Evolutionary conservation across 2,797 vertebrate species (phyloP), one percentile per base, ranked within the genome.

Genomic region (Arnoldichthys spilopterus): DNA sequence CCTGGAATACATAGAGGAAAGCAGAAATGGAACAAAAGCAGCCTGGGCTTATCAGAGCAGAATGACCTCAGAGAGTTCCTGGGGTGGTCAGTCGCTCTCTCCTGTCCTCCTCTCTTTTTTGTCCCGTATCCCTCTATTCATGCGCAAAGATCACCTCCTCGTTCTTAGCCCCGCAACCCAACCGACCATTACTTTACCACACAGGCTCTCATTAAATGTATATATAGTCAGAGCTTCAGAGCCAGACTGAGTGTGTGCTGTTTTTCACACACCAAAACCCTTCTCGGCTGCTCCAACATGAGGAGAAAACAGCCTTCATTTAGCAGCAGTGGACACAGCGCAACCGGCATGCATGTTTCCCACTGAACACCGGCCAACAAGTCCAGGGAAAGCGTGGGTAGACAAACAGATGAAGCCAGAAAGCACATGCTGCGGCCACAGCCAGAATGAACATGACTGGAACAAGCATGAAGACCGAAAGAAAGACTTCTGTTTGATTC

Each of bases 141-240:
- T 83, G 83, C 85, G 86, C 85, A 85, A 87, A 90, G 89, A 90
- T 92, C 90, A 92, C 90, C 90, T 92, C 86, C 86, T 83, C 30
- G 83, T 85, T 53, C 79, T 86, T 82, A 85, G 82, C 89, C 87
- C 62, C 40, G 72, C 76, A 90, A 77, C 90, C 89, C 91, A 94
- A 93, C 92, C 86, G 77, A 80, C 88, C 85, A 94, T 93, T 93
- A 94, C 90, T 56, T 40, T 82, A 89, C 94, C 93, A 61, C 93
- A 92, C 85, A 92, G 88, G 91, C 91, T 81, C 89, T 93, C 92
- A 94, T 94, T 94, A 94, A 94, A 93, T 92, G 90, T 94, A 94
- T 92, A 94, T 94, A 92, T 94, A 94, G 91, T 91, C 89, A 91
- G 86, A 88, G 89, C 89, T 89, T 82, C 56, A 89, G 87, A 86